Evolutionary conservation across 2,113 vertebrate genomes (phyloP).

Genomic region (Petromus typicus): DNA sequence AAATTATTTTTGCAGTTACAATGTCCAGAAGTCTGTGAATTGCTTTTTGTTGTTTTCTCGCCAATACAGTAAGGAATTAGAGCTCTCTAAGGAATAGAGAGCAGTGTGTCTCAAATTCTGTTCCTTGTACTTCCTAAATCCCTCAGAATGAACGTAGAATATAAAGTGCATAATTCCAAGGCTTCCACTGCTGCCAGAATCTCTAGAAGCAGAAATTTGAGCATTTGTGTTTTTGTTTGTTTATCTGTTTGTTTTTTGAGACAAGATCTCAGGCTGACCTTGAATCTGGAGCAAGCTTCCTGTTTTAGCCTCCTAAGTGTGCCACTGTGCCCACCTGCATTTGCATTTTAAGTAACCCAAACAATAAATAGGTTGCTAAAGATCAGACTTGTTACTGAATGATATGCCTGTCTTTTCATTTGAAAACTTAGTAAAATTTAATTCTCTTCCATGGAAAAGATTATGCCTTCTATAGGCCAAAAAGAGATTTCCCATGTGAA

Average conservation of each 20-base stretch:
- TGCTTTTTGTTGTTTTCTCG: slow-evolving; percentile 39
- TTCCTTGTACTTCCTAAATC: neutral
- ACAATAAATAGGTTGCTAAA: neutral
- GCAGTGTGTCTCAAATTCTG: neutral
- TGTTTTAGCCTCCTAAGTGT: neutral
- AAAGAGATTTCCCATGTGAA: slow-evolving; percentile 36
- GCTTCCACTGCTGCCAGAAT: neutral
- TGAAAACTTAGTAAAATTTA: slow-evolving; percentile 38
- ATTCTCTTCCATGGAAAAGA: neutral
- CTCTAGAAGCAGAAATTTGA: neutral
- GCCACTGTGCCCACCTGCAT: neutral
- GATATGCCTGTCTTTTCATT: neutral
- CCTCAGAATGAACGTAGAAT: neutral
- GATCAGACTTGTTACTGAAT: neutral
- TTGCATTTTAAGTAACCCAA: slow-evolving; percentile 42
- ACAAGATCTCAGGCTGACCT: neutral
- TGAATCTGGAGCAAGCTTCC: neutral
- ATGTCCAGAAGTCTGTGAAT: neutral
- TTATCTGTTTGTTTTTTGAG: neutral
- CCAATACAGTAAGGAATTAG: neutral
- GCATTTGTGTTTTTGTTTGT: neutral
- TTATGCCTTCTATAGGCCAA: neutral
- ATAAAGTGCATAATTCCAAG: neutral
- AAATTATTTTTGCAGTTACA: neutral
- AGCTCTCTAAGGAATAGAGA: neutral